A percentile compares a stretch with the other conserved stretches of the same genome.
These are phyloP conservation scores for Odocoileus hemionus DNA, from an alignment of 2,113 vertebrate genomes.

Conservation along the genomic window DNA sequence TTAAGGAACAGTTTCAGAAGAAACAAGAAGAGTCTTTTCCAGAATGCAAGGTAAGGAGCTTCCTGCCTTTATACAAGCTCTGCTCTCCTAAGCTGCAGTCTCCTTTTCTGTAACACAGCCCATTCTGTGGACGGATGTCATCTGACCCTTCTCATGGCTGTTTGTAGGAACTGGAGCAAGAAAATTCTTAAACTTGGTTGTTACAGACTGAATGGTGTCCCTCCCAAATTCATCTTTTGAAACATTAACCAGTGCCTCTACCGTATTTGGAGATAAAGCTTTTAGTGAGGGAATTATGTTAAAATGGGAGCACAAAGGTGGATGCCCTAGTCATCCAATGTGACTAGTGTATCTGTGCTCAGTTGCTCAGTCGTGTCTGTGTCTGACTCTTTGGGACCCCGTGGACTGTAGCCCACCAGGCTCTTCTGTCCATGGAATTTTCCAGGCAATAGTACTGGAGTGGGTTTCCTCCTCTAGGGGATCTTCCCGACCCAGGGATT, in stretches of 20 bases:
- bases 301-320: not conserved
- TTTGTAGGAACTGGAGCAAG: not conserved
- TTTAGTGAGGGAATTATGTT: not conserved
- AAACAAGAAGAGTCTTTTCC: not conserved
- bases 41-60: not conserved
- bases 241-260: not conserved
- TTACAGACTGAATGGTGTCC: not conserved
- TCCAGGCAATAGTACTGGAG: not conserved
- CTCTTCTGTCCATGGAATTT: not conserved
- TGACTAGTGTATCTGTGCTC: not conserved
- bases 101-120: not conserved
- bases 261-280: not conserved
- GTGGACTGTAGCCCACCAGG: not conserved
- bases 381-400: not conserved
- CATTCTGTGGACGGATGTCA: not conserved
- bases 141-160: not conserved
- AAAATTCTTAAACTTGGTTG: not conserved
- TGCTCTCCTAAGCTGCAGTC: not conserved
- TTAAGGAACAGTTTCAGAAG: not conserved
- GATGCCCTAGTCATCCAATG: not conserved
- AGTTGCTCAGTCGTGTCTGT: not conserved
- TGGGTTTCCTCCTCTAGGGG: not conserved
- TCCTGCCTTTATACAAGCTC: not conserved
- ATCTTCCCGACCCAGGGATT: not conserved
- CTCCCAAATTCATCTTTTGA: not conserved